phyloP scores from a whole-genome alignment of 1,140 invertebrate species.

The Drosophila lacteicornis region DNA sequence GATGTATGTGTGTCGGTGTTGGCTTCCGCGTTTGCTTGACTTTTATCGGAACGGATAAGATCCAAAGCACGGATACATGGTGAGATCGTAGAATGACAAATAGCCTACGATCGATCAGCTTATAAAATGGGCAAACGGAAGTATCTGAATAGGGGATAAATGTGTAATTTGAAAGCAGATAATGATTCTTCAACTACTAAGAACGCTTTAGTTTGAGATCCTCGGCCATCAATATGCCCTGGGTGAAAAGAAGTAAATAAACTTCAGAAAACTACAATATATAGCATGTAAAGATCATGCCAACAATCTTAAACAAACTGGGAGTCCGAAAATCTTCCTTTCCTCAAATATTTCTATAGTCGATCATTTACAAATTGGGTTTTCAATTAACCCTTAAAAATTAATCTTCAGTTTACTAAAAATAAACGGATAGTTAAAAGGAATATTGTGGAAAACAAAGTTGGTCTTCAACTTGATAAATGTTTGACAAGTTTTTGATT shows the following conservation, averaged over 20 bases:
- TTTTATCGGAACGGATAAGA: slow-evolving; percentile 40
- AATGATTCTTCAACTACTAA: background rate
- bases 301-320: too few species aligned
- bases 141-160: background rate
- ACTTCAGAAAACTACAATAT: background rate
- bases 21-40: slow-evolving; percentile 60
- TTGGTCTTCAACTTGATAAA: background rate
- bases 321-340: background rate
- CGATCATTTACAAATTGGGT: background rate
- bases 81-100: slow-evolving; percentile 28
- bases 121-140: background rate
- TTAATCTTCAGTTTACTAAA: too few species aligned
- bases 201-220: background rate
- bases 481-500: background rate
- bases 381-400: background rate
- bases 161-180: background rate
- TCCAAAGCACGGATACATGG: slow-evolving; percentile 18
- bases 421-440: too few species aligned
- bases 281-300: background rate
- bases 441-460: too few species aligned
- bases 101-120: background rate
- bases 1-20: slow-evolving; percentile 44
- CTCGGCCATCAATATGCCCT: too few species aligned
- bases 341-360: background rate
- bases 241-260: background rate